Evolutionary conservation across 2,888 invertebrate genomes (phyloP).

Genomic region (Oscheius sp.): DNA sequence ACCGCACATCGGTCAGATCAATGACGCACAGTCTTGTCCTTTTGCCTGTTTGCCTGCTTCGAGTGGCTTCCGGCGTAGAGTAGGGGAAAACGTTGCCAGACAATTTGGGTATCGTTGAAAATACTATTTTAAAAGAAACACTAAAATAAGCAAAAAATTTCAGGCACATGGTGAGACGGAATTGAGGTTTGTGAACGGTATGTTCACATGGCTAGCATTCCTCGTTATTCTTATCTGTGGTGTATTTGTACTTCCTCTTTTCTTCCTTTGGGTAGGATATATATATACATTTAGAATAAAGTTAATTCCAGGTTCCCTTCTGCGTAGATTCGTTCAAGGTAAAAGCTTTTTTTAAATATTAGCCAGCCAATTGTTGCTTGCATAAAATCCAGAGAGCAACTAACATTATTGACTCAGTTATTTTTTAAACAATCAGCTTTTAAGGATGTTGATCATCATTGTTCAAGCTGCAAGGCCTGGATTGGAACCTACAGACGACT

Average conservation of each 20-base stretch:
- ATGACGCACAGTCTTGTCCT: slow-evolving; percentile 25
- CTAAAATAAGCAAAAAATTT: too few relatives aligned
- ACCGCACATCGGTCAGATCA: slow-evolving; percentile 17
- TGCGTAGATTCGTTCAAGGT: slow-evolving; percentile 65
- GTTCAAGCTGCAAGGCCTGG: slow-evolving; percentile 64
- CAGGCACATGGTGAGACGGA: slow-evolving; percentile 69
- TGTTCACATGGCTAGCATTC: slow-evolving; percentile 66
- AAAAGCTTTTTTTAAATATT: too few relatives aligned
- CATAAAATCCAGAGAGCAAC: too few relatives aligned
- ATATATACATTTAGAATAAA: background rate
- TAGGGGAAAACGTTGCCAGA: background rate
- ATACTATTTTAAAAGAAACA: too few relatives aligned
- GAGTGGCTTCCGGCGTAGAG: slow-evolving; percentile 12
- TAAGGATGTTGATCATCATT: slow-evolving; percentile 68
- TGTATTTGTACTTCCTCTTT: slow-evolving; percentile 64
- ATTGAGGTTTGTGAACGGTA: slow-evolving; percentile 63
- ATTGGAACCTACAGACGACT: slow-evolving; percentile 67
- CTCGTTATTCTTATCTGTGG: slow-evolving; percentile 64
- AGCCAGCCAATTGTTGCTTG: too few relatives aligned
- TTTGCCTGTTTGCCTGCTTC: slow-evolving; percentile 21
- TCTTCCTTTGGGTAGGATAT: slow-evolving; percentile 66
- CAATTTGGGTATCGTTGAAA: background rate
- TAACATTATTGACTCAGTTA: too few relatives aligned
- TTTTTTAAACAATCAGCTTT: too few relatives aligned
- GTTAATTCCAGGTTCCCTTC: slow-evolving; percentile 55